phyloP scores from a whole-genome alignment of 2,797 vertebrate species.

The Sardinella longiceps region DNA sequence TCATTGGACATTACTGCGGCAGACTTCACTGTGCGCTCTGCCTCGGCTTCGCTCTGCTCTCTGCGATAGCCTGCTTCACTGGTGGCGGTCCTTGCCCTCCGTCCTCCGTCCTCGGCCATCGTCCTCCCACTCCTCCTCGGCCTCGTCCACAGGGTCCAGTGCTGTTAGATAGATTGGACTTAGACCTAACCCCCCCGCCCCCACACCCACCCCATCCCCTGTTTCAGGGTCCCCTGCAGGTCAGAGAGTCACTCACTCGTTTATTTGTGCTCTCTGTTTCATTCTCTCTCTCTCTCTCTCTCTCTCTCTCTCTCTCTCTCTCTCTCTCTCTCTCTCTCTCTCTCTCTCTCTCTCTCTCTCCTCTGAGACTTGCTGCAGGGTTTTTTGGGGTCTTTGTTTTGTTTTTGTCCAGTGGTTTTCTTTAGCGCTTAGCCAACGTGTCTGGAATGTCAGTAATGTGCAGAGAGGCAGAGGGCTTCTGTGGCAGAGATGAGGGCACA shows the following conservation, averaged over 20 bases:
- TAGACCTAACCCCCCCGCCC: neutral
- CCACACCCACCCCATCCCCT: neutral
- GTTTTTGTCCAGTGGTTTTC: conserved; percentile 28
- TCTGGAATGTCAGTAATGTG: conserved; percentile 44
- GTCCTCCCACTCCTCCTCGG: no score
- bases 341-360: neutral
- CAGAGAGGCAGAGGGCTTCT: conserved; percentile 28
- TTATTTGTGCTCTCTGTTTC: neutral
- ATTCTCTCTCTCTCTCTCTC: neutral
- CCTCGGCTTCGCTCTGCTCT: neutral
- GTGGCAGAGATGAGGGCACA: conserved; percentile 43
- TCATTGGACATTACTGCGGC: conserved; percentile 16
- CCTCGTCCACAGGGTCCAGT: neutral
- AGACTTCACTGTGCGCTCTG: neutral
- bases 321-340: neutral
- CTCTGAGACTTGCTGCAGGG: conserved; percentile 28
- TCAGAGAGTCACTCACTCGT: neutral
- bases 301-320: neutral
- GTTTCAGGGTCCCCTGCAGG: neutral
- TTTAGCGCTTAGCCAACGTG: conserved; percentile 38
- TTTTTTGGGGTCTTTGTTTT: conserved; percentile 27
- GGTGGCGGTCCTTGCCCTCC: neutral
- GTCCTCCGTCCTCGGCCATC: neutral
- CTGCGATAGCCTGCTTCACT: neutral
- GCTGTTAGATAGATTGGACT: neutral